phyloP scores from a whole-genome alignment of 2,113 vertebrate species.

The Stomatorhinus ivindoensis region DNA sequence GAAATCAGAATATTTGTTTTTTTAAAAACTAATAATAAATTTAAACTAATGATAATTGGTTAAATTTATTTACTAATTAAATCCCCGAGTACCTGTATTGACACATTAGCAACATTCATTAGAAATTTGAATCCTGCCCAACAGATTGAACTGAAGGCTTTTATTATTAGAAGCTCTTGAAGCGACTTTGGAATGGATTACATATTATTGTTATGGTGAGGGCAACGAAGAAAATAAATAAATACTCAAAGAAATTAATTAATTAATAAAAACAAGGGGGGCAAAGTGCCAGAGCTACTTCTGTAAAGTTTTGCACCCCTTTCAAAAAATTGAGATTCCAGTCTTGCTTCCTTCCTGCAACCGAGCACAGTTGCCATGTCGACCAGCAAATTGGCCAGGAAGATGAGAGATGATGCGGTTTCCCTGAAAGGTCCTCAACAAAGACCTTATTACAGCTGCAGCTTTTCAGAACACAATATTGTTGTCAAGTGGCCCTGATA shows the following conservation, averaged over 20 bases:
- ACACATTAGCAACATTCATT: not conserved
- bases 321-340: constrained; percentile 62
- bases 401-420: constrained; percentile 70
- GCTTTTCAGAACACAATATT: constrained; percentile 65
- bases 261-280: not conserved
- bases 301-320: constrained; percentile 47
- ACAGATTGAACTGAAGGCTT: not conserved
- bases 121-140: not conserved
- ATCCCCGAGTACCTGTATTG: not conserved
- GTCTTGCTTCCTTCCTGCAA: constrained; percentile 61
- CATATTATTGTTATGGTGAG: not conserved
- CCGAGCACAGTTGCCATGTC: constrained; percentile 64
- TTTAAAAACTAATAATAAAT: not conserved
- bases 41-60: not conserved
- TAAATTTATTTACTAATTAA: not conserved
- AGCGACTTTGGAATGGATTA: not conserved
- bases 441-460: constrained; percentile 69
- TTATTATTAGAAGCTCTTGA: not conserved
- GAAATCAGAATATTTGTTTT: not conserved
- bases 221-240: not conserved
- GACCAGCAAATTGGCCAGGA: constrained; percentile 64
- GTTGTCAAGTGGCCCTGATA: constrained; percentile 69
- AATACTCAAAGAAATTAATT: not conserved
- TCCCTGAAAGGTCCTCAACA: constrained; percentile 65
- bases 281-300: constrained; percentile 37